These are phyloP conservation scores for Malaclemys terrapin DNA, from an alignment of 2,113 vertebrate genomes.

Conservation along the genomic window DNA sequence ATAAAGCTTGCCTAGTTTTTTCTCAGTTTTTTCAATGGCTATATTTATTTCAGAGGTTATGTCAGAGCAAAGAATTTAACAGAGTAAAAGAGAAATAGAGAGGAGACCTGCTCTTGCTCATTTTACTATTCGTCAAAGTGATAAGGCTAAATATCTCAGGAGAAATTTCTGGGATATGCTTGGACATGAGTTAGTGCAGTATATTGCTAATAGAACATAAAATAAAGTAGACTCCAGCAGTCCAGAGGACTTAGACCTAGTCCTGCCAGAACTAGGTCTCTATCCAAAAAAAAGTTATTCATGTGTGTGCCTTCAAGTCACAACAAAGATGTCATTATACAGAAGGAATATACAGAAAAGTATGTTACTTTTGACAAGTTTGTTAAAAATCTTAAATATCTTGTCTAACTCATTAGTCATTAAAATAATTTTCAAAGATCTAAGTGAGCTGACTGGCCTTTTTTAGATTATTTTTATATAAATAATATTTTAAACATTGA, in stretches of 20 bases:
- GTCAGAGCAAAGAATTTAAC: slow-evolving; percentile 26
- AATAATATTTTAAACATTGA: not conserved
- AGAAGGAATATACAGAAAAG: not conserved
- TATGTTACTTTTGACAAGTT: not conserved
- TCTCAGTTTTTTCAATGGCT: slow-evolving; percentile 12
- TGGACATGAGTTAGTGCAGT: slow-evolving; percentile 9
- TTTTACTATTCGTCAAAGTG: slow-evolving; percentile 58
- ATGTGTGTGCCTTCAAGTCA: not conserved
- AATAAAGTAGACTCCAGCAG: slow-evolving; percentile 43
- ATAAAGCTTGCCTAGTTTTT: slow-evolving; percentile 30
- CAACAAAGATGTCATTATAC: slow-evolving; percentile 13
- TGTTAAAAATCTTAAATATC: not conserved
- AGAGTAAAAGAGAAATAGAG: not conserved
- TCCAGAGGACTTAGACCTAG: slow-evolving; percentile 8
- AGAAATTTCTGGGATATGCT: slow-evolving; percentile 38
- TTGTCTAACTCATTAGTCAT: not conserved
- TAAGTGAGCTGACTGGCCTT: not conserved
- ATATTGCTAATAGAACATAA: slow-evolving; percentile 42
- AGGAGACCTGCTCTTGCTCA: slow-evolving; percentile 28
- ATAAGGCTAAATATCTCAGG: slow-evolving; percentile 55
- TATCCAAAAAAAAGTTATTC: slow-evolving; percentile 46
- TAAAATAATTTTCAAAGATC: not conserved
- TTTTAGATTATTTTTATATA: not conserved
- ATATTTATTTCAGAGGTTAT: slow-evolving; percentile 40
- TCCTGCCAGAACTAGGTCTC: slow-evolving; percentile 46